A percentile compares a stretch with the other conserved stretches of the same genome.
phyloP scores from a whole-genome alignment of 2,888 invertebrate species.

The Rhaphigaster nebulosa region DNA sequence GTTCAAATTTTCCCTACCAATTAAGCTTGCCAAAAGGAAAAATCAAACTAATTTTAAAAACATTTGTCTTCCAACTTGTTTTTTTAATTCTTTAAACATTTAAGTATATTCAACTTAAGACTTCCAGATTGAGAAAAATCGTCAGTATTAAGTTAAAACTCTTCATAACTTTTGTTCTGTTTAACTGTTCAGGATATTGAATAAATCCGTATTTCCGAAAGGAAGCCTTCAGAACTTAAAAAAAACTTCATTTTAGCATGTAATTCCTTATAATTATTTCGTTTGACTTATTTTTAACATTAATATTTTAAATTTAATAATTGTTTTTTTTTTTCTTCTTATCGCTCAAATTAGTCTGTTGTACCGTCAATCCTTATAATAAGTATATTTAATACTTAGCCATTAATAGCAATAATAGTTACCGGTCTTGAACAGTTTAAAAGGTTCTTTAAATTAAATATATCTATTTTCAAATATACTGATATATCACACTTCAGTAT shows the following conservation, averaged over 20 bases:
- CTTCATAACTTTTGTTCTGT: background rate
- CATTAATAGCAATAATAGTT: too few relatives aligned
- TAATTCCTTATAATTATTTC: background rate
- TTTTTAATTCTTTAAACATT: background rate
- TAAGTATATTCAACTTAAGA: background rate
- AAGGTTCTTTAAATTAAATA: too few relatives aligned
- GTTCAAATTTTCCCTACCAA: too few relatives aligned
- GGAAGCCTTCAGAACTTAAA: background rate
- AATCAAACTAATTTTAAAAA: background rate
- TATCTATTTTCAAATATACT: too few relatives aligned
- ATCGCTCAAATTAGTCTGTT: too few relatives aligned
- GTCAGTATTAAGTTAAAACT: background rate
- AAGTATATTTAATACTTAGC: too few relatives aligned
- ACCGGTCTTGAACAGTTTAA: too few relatives aligned
- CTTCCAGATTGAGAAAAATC: background rate
- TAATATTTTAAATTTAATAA: too few relatives aligned
- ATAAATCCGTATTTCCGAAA: background rate
- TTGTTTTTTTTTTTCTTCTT: too few relatives aligned
- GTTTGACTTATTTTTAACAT: background rate
- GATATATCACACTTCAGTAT: too few relatives aligned
- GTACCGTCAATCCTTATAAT: too few relatives aligned
- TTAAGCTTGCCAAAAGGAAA: background rate
- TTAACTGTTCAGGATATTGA: background rate
- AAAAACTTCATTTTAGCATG: background rate
- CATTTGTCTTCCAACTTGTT: background rate